Evolutionary conservation across 2,797 vertebrate genomes (phyloP), one percentile per base, ranked within the genome.

Genomic region (Sardinella longiceps): DNA sequence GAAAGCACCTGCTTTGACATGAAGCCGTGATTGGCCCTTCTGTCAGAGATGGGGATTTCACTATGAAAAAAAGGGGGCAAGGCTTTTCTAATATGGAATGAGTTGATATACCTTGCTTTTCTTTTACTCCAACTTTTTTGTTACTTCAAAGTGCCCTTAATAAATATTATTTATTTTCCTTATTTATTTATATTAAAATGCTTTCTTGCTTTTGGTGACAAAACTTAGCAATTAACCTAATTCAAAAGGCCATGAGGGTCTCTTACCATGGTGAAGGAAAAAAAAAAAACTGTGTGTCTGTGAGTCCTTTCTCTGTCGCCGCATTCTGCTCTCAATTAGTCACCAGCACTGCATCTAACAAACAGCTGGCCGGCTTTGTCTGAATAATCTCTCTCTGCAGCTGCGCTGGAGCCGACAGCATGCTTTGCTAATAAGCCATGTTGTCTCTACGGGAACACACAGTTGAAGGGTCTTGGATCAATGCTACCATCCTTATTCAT

Each of bases 301-400:
- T 50, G 82, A 81, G 84, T 91, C 90, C 90, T 85, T 88, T 86
- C 92, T 91, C 91, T 88, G 85, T 87, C 90, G 91, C 90, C 93
- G 88, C 91, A 94, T 88, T 89, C 93, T 89, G 91, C 91, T 95
- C 93, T 95, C 94, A 94, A 94, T 95, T 95, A 96, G 93, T 94
- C 93, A 94, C 91, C 91, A 92, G 95, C 94, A 92, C 91, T 91
- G 92, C 92, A 93, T 94, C 92, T 91, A 92, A 93, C 90, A 91
- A 96, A 95, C 95, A 96, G 94, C 95, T 96, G 95, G 95, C 94
- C 93, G 91, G 92, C 92, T 94, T 93, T 94, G 94, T 92, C 93
- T 93, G 91, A 92, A 93, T 95, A 95, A 95, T 96, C 93, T 96
- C 93, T 93, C 91, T 91, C 85, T 94, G 94, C 95, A 95, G 95